phyloP scores from a whole-genome alignment of 1,140 invertebrate species.

The Orchestia grillus region DNA sequence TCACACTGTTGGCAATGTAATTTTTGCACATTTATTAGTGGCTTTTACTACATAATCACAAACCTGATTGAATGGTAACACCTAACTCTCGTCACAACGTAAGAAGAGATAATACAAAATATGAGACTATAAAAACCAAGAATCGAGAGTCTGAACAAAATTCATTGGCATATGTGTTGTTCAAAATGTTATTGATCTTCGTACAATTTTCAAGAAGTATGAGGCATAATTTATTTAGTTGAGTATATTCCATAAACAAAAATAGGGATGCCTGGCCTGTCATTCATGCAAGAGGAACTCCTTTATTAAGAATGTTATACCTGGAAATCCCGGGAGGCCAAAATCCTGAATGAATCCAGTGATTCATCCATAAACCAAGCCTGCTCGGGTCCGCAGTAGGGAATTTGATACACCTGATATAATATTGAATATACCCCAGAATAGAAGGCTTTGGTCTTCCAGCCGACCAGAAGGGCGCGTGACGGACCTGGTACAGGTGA shows the following conservation, averaged over 20 bases:
- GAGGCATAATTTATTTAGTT: not conserved
- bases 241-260: not conserved
- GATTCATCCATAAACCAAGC: not conserved
- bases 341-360: not conserved
- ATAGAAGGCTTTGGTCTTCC: no score
- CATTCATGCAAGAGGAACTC: not conserved
- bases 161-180: not conserved
- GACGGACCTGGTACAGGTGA: not conserved
- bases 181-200: not conserved
- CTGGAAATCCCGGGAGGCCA: not conserved
- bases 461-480: not conserved
- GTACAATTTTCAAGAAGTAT: not conserved
- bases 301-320: not conserved
- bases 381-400: no score
- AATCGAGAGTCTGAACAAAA: not conserved
- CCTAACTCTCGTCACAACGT: not conserved
- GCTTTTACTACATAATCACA: not conserved
- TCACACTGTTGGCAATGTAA: not conserved
- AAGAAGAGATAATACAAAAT: not conserved
- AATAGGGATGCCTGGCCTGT: not conserved
- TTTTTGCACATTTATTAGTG: not conserved
- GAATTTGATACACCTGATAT: no score
- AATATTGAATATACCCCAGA: no score
- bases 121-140: not conserved
- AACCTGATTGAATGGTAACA: not conserved